Evolutionary conservation across 2,113 vertebrate genomes (phyloP), one percentile per base, ranked within the genome.

Genomic region (Cathartes aura): DNA sequence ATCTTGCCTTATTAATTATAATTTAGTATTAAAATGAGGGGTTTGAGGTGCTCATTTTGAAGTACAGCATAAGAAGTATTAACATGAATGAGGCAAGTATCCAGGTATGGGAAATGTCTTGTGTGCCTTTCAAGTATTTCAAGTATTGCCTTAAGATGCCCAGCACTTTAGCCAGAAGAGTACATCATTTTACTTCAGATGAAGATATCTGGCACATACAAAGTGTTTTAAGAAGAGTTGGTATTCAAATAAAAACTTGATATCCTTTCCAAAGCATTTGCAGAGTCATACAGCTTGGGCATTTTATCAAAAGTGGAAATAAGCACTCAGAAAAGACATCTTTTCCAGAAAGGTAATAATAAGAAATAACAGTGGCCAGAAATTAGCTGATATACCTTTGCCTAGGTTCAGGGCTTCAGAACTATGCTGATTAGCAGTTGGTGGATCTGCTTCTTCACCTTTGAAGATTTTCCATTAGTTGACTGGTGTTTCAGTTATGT

Each of bases 1-100:
- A 36, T 68, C 62, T 96, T 93, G 14, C 26, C 38, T 42, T 87
- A 72, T 68, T 93, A 94, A 75, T 96, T 64, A 81, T 86, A 96
- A 89, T 94, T 87, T 87, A 71, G 10, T 82, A 91, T 95, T 97
- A 73, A 96, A 95, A 94, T 89, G 3, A 5, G 3, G 15, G 21
- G 4, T 67, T 93, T 92, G 62, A 89, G 78, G 53, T 82, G 23
- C 40, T 13, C 4, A 87, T 97, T 96, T 94, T 94, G 90, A 80
- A 83, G 29, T 60, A 9, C 40, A 59, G 17, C 62, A 12, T 76
- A 80, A 88, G 76, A 86, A 56, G 12, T 45, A 76, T 52, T 91
- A 91, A 82, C 0, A 3, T 4, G 12, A 90, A 48, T 40, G 47
- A 70, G 71, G 42, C 30, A 72, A 50, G 22, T 80, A 64, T 84